Evolutionary conservation across 2,113 vertebrate genomes (phyloP), one percentile per base, ranked within the genome.

Genomic region (Progne subis): DNA sequence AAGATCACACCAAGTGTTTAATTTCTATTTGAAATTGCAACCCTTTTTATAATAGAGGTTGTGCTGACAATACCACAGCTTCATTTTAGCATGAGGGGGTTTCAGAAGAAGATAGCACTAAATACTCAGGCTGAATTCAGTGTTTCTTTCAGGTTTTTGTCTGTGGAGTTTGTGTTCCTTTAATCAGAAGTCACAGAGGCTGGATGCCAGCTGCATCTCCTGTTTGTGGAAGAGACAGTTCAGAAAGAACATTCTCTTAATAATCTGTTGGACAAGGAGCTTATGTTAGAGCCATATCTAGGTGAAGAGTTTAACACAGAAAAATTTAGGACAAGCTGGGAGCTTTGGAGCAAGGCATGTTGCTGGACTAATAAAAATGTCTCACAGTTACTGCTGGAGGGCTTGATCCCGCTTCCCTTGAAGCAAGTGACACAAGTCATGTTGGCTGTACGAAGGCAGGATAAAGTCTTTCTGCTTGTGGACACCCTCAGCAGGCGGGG

Each of bases 261-360:
- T 90, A 91, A 81, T 60, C 67, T 74, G 77, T 88, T 83, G 87
- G 75, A 49, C 72, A 70, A 96, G 71, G 39, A 65, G 60, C 0
- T 6, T 67, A 68, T 81, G 64, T 56, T 52, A 39, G 68, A 94
- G 70, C 43, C 55, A 32, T 91, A 80, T 59, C 67, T 76, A 50
- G 63, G 32, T 93, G 82, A 91, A 85, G 86, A 90, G 87, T 93
- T 95, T 95, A 96, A 82, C 15, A 19, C 64, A 74, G 94, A 94
- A 95, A 88, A 93, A 94, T 78, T 83, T 90, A 81, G 92, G 90
- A 67, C 34, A 56, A 88, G 79, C 75, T 11, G 4, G 61, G 44
- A 64, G 60, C 85, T 94, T 86, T 88, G 82, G 90, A 94, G 68
- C 50, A 70, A 88, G 47, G 65, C 92, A 68, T 94, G 88, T 90